Conservation (phyloP, 2,888 invertebrate genomes). For the Tridacna crocea region DNA sequence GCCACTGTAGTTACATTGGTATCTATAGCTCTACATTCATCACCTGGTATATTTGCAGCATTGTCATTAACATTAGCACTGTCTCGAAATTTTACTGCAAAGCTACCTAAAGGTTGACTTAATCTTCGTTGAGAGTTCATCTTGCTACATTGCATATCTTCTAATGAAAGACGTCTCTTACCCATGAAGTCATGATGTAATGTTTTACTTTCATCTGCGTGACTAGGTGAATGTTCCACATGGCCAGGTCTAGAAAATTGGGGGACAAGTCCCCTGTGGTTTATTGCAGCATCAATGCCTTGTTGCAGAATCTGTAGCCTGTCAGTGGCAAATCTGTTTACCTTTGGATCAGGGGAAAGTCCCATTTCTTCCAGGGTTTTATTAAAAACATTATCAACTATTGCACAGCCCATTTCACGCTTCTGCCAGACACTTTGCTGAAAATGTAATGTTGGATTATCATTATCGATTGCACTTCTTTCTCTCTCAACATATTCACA, state of each 20-base stretch:
- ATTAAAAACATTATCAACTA: conserved; percentile 63
- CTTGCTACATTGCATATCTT: background rate
- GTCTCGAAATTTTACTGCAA: background rate
- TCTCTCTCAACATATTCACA: background rate
- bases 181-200: background rate
- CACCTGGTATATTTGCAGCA: background rate
- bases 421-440: conserved; percentile 47
- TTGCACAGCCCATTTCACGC: conserved; percentile 55
- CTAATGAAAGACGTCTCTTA: conserved; percentile 10
- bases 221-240: background rate
- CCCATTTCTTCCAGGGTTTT: conserved; percentile 60
- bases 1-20: background rate
- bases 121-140: background rate
- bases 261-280: conserved; percentile 40
- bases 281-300: conserved; percentile 52
- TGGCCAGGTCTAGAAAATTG: background rate
- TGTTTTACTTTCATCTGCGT: background rate
- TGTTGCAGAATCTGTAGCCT: conserved; percentile 45
- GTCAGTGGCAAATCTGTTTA: conserved; percentile 38
- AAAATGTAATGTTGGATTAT: conserved; percentile 17
- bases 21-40: background rate
- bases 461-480: background rate
- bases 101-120: conserved; percentile 1
- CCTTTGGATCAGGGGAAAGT: conserved; percentile 50
- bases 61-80: background rate